A percentile compares a stretch with the other conserved stretches of the same genome.
Conservation (phyloP, 2,113 vertebrate genomes). For the Elephantulus edwardii region DNA sequence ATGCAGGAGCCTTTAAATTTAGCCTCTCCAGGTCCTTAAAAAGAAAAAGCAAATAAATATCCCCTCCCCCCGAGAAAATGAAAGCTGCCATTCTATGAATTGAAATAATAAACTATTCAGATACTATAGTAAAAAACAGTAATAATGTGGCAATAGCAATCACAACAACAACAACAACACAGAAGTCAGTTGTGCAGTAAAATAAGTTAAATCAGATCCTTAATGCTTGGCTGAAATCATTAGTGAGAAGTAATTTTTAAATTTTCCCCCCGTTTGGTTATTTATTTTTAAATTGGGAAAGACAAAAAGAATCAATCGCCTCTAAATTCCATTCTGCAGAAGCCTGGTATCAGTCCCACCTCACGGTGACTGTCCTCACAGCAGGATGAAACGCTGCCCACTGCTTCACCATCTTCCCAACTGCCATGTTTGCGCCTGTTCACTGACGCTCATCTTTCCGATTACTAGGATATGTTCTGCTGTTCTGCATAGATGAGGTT, state of each 20-base stretch:
- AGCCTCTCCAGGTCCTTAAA: conserved; percentile 23
- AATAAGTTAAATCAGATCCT: not conserved
- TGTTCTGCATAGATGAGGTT: too few species aligned
- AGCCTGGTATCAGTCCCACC: too few species aligned
- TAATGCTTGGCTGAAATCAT: not conserved
- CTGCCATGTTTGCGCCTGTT: too few species aligned
- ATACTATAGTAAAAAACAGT: not conserved
- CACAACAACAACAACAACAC: not conserved
- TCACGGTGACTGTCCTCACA: too few species aligned
- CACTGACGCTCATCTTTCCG: too few species aligned
- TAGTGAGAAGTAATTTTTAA: not conserved
- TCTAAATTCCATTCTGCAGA: conserved; percentile 5
- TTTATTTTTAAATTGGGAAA: not conserved
- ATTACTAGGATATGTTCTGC: too few species aligned
- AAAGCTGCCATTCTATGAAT: not conserved
- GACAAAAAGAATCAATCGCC: not conserved
- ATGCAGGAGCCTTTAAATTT: not conserved
- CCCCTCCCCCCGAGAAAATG: not conserved
- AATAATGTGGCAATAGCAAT: not conserved
- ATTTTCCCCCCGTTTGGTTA: conserved; percentile 1
- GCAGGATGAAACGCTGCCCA: too few species aligned
- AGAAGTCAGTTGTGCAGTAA: conserved; percentile 8
- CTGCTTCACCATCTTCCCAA: too few species aligned
- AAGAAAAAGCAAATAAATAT: not conserved
- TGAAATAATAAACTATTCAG: not conserved